Evolutionary conservation across 1,140 invertebrate genomes (phyloP).

Genomic region (Dolichoris vasculosae): DNA sequence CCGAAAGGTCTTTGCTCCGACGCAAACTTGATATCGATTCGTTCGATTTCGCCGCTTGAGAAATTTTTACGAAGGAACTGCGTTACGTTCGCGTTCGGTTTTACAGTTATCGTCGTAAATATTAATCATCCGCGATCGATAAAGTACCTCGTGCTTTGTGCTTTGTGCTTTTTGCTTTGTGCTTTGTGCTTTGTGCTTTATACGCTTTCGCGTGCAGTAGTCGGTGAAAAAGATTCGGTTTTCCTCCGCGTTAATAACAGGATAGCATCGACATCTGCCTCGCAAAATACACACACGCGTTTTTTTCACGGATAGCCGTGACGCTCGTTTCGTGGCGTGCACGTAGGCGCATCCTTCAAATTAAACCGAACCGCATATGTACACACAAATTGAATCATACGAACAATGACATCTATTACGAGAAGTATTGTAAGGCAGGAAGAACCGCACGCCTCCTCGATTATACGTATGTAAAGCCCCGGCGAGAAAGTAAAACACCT

Average conservation of each 20-base stretch:
- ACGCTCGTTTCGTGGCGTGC: conserved; percentile 2
- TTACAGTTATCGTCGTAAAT: background rate
- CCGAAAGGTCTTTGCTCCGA: background rate
- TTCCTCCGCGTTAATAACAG: background rate
- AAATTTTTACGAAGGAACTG: background rate
- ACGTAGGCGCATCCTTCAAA: conserved; percentile 2
- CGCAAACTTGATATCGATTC: background rate
- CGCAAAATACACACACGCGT: background rate
- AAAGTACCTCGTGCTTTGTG: background rate
- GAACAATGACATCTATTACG: conserved; percentile 33
- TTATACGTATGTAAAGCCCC: background rate
- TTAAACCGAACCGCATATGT: background rate
- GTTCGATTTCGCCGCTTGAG: background rate
- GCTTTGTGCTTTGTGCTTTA: background rate
- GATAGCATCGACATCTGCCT: background rate
- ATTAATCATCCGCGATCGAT: background rate
- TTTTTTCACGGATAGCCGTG: background rate
- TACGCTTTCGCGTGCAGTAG: background rate
- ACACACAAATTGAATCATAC: conserved; percentile 35
- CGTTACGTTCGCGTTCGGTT: background rate
- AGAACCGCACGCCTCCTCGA: background rate
- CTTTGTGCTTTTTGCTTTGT: background rate
- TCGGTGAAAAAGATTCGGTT: background rate
- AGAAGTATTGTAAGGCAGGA: background rate
- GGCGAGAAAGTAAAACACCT: background rate